Evolutionary conservation across 2,888 invertebrate species (phyloP).

Genomic region (Drosophila kuntzei): DNA sequence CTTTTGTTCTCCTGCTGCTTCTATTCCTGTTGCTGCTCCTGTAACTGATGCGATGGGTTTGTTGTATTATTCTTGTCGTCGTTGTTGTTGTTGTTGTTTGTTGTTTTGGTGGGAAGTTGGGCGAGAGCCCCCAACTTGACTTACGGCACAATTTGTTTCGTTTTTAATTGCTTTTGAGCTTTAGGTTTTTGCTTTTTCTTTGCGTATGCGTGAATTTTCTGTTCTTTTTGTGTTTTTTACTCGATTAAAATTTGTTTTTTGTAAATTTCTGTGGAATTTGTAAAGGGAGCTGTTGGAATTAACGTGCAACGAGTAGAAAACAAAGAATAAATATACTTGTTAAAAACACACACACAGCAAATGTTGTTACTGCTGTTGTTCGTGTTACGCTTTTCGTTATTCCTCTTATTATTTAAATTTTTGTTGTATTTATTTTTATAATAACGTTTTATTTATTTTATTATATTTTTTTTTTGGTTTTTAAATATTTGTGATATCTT

Average conservation of each 20-base stretch:
- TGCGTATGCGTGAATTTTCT: slow-evolving; percentile 6
- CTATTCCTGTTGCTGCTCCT: slow-evolving; percentile 20
- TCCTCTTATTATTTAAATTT: slow-evolving; percentile 15
- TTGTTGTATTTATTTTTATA: slow-evolving; percentile 20
- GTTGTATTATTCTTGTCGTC: slow-evolving; percentile 14
- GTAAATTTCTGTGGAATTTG: slow-evolving; percentile 18
- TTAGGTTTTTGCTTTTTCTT: slow-evolving; percentile 23
- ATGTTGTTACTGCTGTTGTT: not conserved
- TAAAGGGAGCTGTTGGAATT: slow-evolving; percentile 31
- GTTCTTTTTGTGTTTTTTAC: slow-evolving; percentile 1
- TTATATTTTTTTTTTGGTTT: slow-evolving; percentile 11
- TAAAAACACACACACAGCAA: slow-evolving; percentile 2
- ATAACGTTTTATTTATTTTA: not conserved
- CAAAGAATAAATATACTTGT: slow-evolving; percentile 29
- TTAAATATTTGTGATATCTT: slow-evolving; percentile 53
- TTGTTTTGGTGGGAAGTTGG: slow-evolving; percentile 40
- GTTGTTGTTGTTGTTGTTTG: slow-evolving; percentile 11
- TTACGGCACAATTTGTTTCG: slow-evolving; percentile 74
- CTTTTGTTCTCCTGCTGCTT: slow-evolving; percentile 46
- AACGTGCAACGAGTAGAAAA: slow-evolving; percentile 38
- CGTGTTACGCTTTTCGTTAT: slow-evolving; percentile 8
- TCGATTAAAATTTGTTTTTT: not conserved
- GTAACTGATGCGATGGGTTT: slow-evolving; percentile 20
- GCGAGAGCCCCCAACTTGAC: slow-evolving; percentile 74
- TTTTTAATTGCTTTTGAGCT: slow-evolving; percentile 76